Evolutionary conservation across 2,797 vertebrate genomes (phyloP).

Genomic region (Anguilla pacifica): DNA sequence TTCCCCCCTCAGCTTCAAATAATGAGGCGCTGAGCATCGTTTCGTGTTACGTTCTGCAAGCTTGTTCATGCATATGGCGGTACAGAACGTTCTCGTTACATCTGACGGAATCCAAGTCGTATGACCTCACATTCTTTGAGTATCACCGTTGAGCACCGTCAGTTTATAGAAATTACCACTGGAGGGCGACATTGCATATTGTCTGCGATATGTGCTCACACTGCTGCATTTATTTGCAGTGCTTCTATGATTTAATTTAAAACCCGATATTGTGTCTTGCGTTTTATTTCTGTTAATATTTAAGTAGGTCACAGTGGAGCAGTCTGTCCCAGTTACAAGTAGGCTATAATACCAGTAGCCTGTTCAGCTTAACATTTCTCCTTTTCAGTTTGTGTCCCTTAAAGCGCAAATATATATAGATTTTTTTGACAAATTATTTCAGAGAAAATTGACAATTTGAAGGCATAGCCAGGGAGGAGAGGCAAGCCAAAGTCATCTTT

Average conservation of each 20-base stretch:
- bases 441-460: background rate
- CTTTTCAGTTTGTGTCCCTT: background rate
- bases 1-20: background rate
- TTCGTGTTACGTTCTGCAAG: background rate
- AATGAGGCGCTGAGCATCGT: background rate
- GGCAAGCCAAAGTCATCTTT: background rate
- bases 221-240: background rate
- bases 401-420: background rate
- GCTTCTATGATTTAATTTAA: background rate
- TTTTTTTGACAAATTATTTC: background rate
- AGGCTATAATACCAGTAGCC: background rate
- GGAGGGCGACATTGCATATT: constrained; percentile 3
- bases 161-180: background rate
- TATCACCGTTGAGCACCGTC: background rate
- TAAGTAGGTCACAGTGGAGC: background rate
- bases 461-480: background rate
- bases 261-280: no score
- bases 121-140: background rate
- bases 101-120: background rate
- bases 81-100: background rate
- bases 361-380: background rate
- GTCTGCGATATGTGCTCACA: background rate
- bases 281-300: no score
- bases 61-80: no score
- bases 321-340: background rate